Conservation (phyloP, 2,888 invertebrate species). For the Hofmannophila pseudospretella region DNA sequence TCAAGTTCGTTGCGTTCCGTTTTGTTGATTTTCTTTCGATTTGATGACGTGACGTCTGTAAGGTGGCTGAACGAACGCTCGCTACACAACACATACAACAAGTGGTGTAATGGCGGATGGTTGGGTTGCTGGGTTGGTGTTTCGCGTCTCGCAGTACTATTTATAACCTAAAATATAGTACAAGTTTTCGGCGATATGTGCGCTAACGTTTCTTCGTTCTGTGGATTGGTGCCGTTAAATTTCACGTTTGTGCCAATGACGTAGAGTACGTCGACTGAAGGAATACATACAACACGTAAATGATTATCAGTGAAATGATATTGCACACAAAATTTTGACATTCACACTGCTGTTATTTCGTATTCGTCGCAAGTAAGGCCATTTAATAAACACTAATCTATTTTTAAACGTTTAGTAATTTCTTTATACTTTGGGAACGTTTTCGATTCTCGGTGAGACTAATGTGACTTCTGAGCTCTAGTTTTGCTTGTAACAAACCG, state of each 20-base stretch:
- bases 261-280: constrained; percentile 68
- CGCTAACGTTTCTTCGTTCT: constrained; percentile 72
- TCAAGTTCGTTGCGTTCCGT: constrained; percentile 23
- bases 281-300: constrained; percentile 56
- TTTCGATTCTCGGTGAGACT: constrained; percentile 71
- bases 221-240: constrained; percentile 73
- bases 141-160: constrained; percentile 78
- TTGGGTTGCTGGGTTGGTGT: too few species aligned
- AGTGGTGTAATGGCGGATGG: constrained; percentile 75
- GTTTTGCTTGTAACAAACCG: constrained; percentile 65
- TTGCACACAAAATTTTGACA: constrained; percentile 77
- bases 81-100: constrained; percentile 57
- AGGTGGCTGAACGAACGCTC: constrained; percentile 38
- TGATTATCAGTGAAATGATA: constrained; percentile 76
- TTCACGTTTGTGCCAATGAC: constrained; percentile 72
- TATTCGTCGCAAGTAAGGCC: constrained; percentile 78
- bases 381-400: constrained; percentile 78
- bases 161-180: constrained; percentile 79
- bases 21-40: constrained; percentile 37
- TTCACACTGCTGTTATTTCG: constrained; percentile 76
- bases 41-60: constrained; percentile 72
- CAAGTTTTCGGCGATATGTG: constrained; percentile 78
- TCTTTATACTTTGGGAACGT: constrained; percentile 73
- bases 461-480: constrained; percentile 58
- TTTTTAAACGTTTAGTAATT: constrained; percentile 78